Base-by-base conservation (phyloP, 2,113 vertebrate species). In the Pachyramphus minor region DNA sequence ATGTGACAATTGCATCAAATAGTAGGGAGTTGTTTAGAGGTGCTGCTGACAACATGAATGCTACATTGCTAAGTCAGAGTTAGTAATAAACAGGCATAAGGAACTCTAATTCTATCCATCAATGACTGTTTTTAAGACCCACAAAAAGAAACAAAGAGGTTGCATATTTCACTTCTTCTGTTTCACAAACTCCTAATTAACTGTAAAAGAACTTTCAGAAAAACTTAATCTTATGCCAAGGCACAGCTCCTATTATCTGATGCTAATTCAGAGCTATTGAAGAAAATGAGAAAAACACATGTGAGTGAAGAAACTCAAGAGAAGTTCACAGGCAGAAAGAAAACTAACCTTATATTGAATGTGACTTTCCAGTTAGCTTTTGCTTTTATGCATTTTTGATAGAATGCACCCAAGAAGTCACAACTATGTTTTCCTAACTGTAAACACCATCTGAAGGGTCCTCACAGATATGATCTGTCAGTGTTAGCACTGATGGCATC, bases 21-120 rank as follows among this genome's bases (percentile, higher is more conserved):
- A 63, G 35, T 11, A 85, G 28, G 95, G 93, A 96, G 91, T 60
- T 88, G 71, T 95, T 82, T 67, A 60, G 56, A 90, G 53, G 44
- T 72, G 91, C 55, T 79, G 75, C 50, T 93, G 82, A 91, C 71
- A 93, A 89, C 74, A 63, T 39, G 78, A 97, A 93, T 18, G 14
- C 47, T 76, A 78, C 9, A 10, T 52, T 89, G 96, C 76, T 94
- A 95, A 94, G 72, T 49, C 50, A 89, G 31, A 77, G 49, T 92
- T 95, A 86, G 76, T 84, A 94, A 95, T 77, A 86, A 90, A 91
- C 60, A 97, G 63, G 69, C 89, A 91, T 90, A 95, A 97, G 81
- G 60, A 97, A 93, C 60, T 33, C 71, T 90, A 74, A 72, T 92
- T 95, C 90, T 81, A 87, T 77, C 68, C 73, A 90, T 88, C 64